phyloP scores from a whole-genome alignment of 92 coral and sea anemone species.

The Palythoa grandiflora region DNA sequence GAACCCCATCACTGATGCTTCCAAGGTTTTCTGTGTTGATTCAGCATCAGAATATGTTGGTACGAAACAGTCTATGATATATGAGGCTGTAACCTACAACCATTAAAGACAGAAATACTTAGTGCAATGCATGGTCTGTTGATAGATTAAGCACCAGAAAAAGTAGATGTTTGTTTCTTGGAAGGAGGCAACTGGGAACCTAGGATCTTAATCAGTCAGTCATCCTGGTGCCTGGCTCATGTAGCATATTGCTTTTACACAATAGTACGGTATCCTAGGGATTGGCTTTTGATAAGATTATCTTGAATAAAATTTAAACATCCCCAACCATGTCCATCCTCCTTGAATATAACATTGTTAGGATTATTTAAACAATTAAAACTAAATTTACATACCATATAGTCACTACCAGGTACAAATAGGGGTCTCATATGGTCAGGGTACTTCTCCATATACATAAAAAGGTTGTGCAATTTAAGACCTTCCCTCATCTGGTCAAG shows the following conservation, averaged over 20 bases:
- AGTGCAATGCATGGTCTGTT: constrained; percentile 32
- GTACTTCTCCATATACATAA: constrained; percentile 48
- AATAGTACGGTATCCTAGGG: constrained; percentile 21
- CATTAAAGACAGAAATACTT: constrained; percentile 28
- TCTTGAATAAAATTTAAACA: constrained; percentile 34
- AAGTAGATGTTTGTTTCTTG: constrained; percentile 30
- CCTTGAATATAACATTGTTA: constrained; percentile 34
- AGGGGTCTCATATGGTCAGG: constrained; percentile 47
- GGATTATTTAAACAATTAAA: constrained; percentile 32
- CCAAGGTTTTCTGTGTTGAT: constrained; percentile 36
- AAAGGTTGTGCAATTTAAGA: constrained; percentile 47
- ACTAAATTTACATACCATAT: constrained; percentile 31
- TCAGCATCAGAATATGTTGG: constrained; percentile 32
- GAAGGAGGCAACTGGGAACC: constrained; percentile 33
- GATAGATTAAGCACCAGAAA: constrained; percentile 24
- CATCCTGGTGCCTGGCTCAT: constrained; percentile 24
- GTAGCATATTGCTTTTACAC: constrained; percentile 28
- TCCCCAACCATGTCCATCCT: constrained; percentile 28
- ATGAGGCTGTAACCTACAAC: constrained; percentile 37
- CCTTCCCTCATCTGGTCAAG: constrained; percentile 59
- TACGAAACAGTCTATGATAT: constrained; percentile 33
- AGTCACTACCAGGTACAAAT: constrained; percentile 61
- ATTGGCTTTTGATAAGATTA: constrained; percentile 37
- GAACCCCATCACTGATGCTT: constrained; percentile 32
- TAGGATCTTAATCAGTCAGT: constrained; percentile 23